Evolutionary conservation across 2,113 vertebrate species (phyloP).

Genomic region (Atractosteus spatula): DNA sequence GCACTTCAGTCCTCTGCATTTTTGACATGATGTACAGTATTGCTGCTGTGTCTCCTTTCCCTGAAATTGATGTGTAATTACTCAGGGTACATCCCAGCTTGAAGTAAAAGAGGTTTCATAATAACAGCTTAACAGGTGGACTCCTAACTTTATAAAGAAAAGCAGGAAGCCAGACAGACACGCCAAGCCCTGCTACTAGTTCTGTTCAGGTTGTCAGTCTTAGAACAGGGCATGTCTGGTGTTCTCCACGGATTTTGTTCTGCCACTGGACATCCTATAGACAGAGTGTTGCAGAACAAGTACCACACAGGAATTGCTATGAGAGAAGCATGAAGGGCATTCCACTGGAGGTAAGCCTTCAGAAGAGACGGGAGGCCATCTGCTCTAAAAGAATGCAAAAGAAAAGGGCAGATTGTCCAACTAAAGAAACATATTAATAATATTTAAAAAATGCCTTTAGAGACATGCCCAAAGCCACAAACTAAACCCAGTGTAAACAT

Average conservation of each 20-base stretch:
- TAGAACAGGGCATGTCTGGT: too few species aligned
- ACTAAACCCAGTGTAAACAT: constrained; percentile 13
- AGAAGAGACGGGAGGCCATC: constrained; percentile 23
- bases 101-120: not conserved
- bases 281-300: too few species aligned
- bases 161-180: too few species aligned
- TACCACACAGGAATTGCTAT: not conserved
- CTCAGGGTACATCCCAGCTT: not conserved
- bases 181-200: too few species aligned
- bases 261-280: too few species aligned
- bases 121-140: not conserved
- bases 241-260: too few species aligned
- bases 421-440: constrained; percentile 22
- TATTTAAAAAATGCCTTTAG: constrained; percentile 8
- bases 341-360: constrained; percentile 8
- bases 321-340: not conserved
- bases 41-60: not conserved
- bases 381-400: constrained; percentile 21
- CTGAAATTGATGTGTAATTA: not conserved
- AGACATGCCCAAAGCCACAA: constrained; percentile 10
- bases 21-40: not conserved
- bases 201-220: too few species aligned
- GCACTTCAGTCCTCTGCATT: not conserved
- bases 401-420: constrained; percentile 13
- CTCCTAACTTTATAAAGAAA: not conserved